Percentiles rank a stretch among this genome's conserved stretches.
phyloP scores from a whole-genome alignment of 2,797 vertebrate species.

The Chrysocyon brachyurus region DNA sequence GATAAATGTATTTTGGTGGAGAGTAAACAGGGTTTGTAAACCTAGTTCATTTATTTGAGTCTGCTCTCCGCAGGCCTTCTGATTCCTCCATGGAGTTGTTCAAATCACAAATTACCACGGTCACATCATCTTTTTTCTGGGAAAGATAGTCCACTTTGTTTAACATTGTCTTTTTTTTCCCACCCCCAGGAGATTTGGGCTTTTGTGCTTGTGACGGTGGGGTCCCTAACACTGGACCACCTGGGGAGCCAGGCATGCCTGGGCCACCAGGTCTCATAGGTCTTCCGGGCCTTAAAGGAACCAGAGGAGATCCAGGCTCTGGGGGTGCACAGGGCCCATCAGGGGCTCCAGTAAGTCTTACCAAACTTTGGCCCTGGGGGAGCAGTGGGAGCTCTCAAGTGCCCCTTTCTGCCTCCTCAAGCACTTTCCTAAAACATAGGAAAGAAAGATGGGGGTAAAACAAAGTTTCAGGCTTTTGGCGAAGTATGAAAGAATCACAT shows the following conservation, averaged over 20 bases:
- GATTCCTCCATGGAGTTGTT: not conserved
- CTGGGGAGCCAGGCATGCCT: slow-evolving; percentile 89
- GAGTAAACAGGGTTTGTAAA: not conserved
- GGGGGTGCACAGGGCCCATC: slow-evolving; percentile 85
- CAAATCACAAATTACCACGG: not conserved
- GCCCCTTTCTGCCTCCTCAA: not conserved
- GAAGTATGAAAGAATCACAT: not conserved
- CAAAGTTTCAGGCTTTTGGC: not conserved
- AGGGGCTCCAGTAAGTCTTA: slow-evolving; percentile 88
- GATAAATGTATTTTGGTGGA: not conserved
- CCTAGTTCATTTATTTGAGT: not conserved
- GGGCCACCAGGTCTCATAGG: slow-evolving; percentile 90
- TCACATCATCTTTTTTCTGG: slow-evolving; percentile 41
- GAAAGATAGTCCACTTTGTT: not conserved
- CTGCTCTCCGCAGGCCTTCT: slow-evolving; percentile 1
- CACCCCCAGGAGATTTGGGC: slow-evolving; percentile 87
- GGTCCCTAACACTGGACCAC: slow-evolving; percentile 86
- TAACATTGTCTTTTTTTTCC: slow-evolving; percentile 63
- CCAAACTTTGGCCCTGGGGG: not conserved
- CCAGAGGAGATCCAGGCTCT: slow-evolving; percentile 87
- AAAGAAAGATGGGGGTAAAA: slow-evolving; percentile 15
- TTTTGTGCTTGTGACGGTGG: slow-evolving; percentile 90
- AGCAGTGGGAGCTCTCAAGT: not conserved
- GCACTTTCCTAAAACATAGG: slow-evolving; percentile 32
- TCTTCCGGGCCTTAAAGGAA: slow-evolving; percentile 87